Conservation (phyloP, 2,797 vertebrate species). For the Alcedo quadribrachys region DNA sequence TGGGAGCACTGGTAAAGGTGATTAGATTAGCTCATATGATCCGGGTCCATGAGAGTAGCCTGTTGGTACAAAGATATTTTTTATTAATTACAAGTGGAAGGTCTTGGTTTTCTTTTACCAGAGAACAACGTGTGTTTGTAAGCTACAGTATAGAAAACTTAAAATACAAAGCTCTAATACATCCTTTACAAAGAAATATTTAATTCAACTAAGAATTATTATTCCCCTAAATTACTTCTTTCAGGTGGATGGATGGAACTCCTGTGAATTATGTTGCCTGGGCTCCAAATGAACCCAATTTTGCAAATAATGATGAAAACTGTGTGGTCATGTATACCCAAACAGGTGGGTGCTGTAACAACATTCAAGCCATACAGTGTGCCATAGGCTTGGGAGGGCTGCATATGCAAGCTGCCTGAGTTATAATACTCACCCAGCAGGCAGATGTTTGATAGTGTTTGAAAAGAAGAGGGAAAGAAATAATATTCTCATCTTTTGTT, state of each 20-base stretch:
- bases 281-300: slow-evolving; percentile 93
- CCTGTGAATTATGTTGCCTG: slow-evolving; percentile 88
- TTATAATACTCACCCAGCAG: neutral
- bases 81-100: neutral
- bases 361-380: neutral
- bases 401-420: neutral
- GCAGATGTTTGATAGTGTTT: neutral
- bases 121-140: neutral
- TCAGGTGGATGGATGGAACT: slow-evolving; percentile 90
- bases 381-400: neutral
- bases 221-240: slow-evolving; percentile 29
- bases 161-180: neutral
- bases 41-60: neutral
- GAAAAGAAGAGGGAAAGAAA: neutral
- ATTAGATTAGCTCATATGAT: neutral
- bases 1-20: neutral
- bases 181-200: neutral
- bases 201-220: neutral
- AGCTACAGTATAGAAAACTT: neutral
- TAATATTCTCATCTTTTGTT: neutral
- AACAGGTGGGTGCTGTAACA: slow-evolving; percentile 81
- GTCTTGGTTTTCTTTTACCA: neutral
- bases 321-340: slow-evolving; percentile 89
- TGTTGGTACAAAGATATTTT: neutral
- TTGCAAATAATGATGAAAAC: slow-evolving; percentile 96